These are phyloP conservation scores for Heptranchias perlo DNA, from an alignment of 2,113 vertebrate species.

Conservation along the genomic window DNA sequence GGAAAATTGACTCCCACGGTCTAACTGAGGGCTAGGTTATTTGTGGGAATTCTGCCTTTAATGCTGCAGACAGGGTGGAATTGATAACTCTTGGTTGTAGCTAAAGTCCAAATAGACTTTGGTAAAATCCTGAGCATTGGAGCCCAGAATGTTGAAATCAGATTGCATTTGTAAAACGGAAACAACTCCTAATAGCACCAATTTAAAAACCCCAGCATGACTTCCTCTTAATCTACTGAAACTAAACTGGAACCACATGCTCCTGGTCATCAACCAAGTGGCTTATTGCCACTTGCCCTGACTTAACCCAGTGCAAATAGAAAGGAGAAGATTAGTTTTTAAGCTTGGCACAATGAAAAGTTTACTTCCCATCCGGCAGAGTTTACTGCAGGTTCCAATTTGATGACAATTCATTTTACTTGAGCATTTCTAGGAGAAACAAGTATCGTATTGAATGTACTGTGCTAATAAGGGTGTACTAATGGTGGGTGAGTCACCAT, in stretches of 20 bases:
- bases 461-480: not conserved
- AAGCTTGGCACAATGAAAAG: not conserved
- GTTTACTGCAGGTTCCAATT: not conserved
- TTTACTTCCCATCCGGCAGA: not conserved
- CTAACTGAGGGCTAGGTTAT: not conserved
- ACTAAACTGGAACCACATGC: not conserved
- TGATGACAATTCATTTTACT: not conserved
- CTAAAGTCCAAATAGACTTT: not conserved
- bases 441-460: not conserved
- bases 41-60: not conserved
- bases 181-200: not conserved
- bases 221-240: conserved; percentile 2
- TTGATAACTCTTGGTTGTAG: not conserved
- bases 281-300: not conserved
- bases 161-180: not conserved
- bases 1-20: not conserved
- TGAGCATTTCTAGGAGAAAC: not conserved
- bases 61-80: not conserved
- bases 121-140: not conserved
- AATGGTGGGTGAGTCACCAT: not conserved
- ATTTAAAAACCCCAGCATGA: not conserved
- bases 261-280: not conserved
- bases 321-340: not conserved
- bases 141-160: not conserved
- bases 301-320: not conserved